Conservation (phyloP, 2,888 invertebrate species). For the Cacoxenus indagator region DNA sequence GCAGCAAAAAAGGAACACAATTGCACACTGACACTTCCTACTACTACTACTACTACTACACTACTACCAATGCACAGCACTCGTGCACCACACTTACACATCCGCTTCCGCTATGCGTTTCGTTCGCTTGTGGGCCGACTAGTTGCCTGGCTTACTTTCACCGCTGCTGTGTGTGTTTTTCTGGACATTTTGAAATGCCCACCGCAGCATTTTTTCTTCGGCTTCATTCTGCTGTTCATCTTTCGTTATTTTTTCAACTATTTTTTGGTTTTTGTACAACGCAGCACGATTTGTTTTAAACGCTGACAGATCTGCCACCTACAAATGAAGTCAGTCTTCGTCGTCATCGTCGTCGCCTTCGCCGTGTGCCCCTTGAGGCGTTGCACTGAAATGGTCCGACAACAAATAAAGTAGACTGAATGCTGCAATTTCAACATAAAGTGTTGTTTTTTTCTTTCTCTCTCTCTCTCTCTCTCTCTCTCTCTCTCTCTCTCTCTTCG, state of each 20-base stretch:
- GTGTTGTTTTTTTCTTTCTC: too few species aligned
- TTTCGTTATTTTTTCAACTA: background rate
- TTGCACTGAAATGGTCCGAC: background rate
- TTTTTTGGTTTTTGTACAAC: slow-evolving; percentile 4
- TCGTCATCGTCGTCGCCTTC: background rate
- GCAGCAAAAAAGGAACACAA: slow-evolving; percentile 1
- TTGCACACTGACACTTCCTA: background rate
- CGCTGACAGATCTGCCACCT: slow-evolving; percentile 16
- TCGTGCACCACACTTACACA: background rate
- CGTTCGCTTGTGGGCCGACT: background rate
- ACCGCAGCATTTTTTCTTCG: slow-evolving; percentile 5
- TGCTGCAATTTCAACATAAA: slow-evolving; percentile 42
- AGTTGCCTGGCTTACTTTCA: background rate
- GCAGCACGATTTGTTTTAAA: slow-evolving; percentile 26
- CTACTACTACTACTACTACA: background rate
- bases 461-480: too few species aligned
- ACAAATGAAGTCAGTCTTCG: slow-evolving; percentile 6
- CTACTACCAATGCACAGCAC: background rate
- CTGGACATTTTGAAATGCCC: slow-evolving; percentile 20
- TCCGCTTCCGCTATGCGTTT: background rate
- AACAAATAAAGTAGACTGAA: background rate
- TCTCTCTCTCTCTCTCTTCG: too few species aligned
- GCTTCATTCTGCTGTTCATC: background rate
- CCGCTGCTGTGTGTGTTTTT: background rate
- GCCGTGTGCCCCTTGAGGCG: background rate